phyloP scores from a whole-genome alignment of 2,888 invertebrate genomes.

The Clistopyga incitator region DNA sequence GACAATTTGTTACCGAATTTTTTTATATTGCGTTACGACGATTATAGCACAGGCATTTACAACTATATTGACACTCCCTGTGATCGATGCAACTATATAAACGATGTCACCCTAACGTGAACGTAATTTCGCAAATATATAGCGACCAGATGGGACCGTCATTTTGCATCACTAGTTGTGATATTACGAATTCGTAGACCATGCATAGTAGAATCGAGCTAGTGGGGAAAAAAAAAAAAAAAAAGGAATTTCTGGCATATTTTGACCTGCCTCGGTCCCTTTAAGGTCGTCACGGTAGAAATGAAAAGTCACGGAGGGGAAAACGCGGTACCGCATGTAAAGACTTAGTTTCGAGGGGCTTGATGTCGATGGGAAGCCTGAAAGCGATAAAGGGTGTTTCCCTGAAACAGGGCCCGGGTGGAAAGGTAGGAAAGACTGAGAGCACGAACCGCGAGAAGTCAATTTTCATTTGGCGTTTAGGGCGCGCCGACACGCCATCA shows the following conservation, averaged over 20 bases:
- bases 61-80: no score
- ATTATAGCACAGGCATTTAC: no score
- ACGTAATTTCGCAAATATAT: no score
- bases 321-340: not conserved
- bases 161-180: no score
- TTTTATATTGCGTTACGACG: no score
- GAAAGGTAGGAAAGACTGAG: slow-evolving; percentile 38
- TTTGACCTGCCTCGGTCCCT: not conserved
- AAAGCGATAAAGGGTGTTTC: slow-evolving; percentile 48
- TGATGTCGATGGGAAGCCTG: slow-evolving; percentile 6
- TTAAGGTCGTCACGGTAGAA: not conserved
- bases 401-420: slow-evolving; percentile 20
- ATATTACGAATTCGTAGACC: no score
- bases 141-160: no score
- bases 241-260: not conserved
- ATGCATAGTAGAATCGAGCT: no score
- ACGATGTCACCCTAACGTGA: no score
- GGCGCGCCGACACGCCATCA: slow-evolving; percentile 78
- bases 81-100: no score
- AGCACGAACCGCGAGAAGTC: slow-evolving; percentile 72
- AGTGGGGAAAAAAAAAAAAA: not conserved
- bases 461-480: slow-evolving; percentile 78
- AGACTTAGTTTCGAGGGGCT: not conserved
- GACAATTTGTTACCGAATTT: no score
- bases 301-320: not conserved